Conservation (phyloP, 2,797 vertebrate species). For the Dryobates pubescens region DNA sequence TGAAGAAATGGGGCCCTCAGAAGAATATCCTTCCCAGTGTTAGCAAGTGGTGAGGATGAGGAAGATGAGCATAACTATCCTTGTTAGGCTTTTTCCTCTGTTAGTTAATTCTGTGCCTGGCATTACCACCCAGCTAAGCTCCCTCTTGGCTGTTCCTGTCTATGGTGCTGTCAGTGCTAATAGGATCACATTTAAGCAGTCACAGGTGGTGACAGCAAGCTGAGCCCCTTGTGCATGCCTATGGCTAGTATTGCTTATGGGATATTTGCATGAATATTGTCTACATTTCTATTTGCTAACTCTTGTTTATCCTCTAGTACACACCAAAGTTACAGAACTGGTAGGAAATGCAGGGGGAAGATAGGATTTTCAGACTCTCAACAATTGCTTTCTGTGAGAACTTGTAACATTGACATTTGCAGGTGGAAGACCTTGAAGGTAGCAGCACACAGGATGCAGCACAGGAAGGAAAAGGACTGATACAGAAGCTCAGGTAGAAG, state of each 20-base stretch:
- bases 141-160: background rate
- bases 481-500: background rate
- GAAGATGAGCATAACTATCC: background rate
- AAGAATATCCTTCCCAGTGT: background rate
- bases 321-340: background rate
- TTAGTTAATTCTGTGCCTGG: background rate
- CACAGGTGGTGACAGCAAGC: background rate
- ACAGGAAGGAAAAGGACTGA: background rate
- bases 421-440: background rate
- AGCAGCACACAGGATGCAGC: background rate
- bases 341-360: background rate
- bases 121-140: background rate
- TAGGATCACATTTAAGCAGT: background rate
- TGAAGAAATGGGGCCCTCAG: rapidly evolving
- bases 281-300: background rate
- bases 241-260: background rate
- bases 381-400: background rate
- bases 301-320: background rate
- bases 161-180: background rate
- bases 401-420: background rate
- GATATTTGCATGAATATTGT: background rate
- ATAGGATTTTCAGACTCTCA: background rate
- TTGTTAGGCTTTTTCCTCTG: background rate
- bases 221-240: background rate
- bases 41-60: background rate